phyloP scores from a whole-genome alignment of 1,140 invertebrate genomes.

The Oryzaephilus surinamensis region DNA sequence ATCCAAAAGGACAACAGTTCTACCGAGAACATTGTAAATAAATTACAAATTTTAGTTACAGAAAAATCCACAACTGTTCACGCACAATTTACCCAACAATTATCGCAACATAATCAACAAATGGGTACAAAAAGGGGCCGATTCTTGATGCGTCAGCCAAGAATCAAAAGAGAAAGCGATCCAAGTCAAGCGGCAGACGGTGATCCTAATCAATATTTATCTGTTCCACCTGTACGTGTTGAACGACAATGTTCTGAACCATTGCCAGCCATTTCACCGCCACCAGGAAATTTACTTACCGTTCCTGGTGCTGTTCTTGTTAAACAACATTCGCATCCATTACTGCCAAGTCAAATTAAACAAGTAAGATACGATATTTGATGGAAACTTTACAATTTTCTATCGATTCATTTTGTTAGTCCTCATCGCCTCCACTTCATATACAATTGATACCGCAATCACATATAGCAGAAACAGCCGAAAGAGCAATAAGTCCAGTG shows the following conservation, averaged over 20 bases:
- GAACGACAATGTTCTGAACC: slow-evolving; percentile 50
- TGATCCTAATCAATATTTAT: slow-evolving; percentile 37
- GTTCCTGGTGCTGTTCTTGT: slow-evolving; percentile 48
- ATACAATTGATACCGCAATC: slow-evolving; percentile 16
- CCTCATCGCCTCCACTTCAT: slow-evolving; percentile 22
- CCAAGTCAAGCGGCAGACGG: slow-evolving; percentile 40
- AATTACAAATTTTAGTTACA: slow-evolving; percentile 1
- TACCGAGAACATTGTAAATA: background rate
- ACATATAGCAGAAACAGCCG: slow-evolving; percentile 4
- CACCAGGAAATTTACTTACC: slow-evolving; percentile 44
- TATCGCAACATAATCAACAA: slow-evolving; percentile 16
- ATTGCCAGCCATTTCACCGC: slow-evolving; percentile 37
- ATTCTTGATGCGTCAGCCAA: slow-evolving; percentile 51
- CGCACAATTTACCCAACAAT: slow-evolving; percentile 16
- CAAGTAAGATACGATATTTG: slow-evolving; percentile 21
- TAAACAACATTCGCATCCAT: slow-evolving; percentile 56
- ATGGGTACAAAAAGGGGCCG: slow-evolving; percentile 48
- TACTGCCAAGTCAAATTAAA: slow-evolving; percentile 44
- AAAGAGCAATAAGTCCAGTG: slow-evolving; percentile 31
- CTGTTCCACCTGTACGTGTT: slow-evolving; percentile 38
- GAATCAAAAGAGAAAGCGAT: slow-evolving; percentile 53
- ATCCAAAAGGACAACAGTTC: too few relatives aligned
- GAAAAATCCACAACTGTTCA: slow-evolving; percentile 20
- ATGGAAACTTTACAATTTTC: slow-evolving; percentile 1
- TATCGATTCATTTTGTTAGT: slow-evolving; percentile 1